Base-by-base conservation (phyloP, 2,888 invertebrate species). In the Sinodicranocentrus sp. region DNA sequence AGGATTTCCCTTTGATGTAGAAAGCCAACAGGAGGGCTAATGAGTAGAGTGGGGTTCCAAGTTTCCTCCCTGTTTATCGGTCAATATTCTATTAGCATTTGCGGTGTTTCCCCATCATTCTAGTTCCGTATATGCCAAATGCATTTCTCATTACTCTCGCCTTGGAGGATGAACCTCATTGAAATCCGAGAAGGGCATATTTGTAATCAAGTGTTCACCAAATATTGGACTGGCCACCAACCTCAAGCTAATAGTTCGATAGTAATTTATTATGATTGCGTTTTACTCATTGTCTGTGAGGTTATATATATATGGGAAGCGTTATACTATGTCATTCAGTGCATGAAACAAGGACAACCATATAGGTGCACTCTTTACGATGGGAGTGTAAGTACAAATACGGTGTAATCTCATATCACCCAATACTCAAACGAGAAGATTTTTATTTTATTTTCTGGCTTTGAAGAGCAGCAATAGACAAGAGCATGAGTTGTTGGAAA, bases 21-120 rank as follows among this genome's bases (percentile, higher is more conserved):
- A n/a, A 33, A 72, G 67, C 65, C 80, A 80, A 80, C 80, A 72
- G 80, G 80, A 80, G 80, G 80, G 80, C 72, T 80, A 72, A 65
- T 72, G 72, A 65, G 33, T 8, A 70, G 5, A 70, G 25, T 21
- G 39, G 67, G 76, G 76, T 76, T 76, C 76, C 76, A 23, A 23
- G 44, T 44, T 28, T 79, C 63, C 48, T 48, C 61, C 44, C 48
- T 52, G 57, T 79, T 61, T 77, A 68, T 68, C 68, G 21, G 67
- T 67, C 44, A 77, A 44, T 15, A 44, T 48, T 33, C 48, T 44
- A 61, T 48, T 54, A 54, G 71, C 54, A 54, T 71, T 68, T 44
- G 10, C 67, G n/a, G n/a, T n/a, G n/a, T 44, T 33, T 33, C 10
- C 33, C 33, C 33, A 33, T 33, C 33, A 33, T 33, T 3, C 5